These are phyloP conservation scores for Watsonalla cultraria DNA, from an alignment of 2,888 invertebrate species.

Conservation along the genomic window DNA sequence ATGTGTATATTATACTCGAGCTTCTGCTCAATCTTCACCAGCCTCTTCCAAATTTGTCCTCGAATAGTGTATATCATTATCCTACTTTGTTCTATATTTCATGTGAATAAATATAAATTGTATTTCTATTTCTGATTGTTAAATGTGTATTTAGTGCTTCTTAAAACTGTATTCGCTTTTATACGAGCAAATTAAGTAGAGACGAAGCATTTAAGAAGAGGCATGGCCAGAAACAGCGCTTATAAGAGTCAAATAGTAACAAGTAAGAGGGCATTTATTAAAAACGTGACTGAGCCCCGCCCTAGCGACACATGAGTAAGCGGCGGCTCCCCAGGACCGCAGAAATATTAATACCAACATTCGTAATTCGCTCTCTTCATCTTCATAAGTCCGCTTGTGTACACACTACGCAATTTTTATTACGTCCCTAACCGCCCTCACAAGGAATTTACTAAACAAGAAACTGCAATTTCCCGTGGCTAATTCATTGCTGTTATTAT, in stretches of 20 bases:
- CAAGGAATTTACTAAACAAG: constrained; percentile 60
- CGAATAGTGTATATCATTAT: too few species aligned
- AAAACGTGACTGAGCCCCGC: constrained; percentile 20
- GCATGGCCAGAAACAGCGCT: neutral
- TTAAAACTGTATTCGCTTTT: too few species aligned
- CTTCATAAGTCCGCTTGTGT: constrained; percentile 47
- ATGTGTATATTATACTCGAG: too few species aligned
- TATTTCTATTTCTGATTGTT: too few species aligned
- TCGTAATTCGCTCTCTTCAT: constrained; percentile 51
- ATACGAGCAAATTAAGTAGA: too few species aligned
- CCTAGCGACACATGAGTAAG: constrained; percentile 5
- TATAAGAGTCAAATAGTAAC: neutral
- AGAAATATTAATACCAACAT: constrained; percentile 50
- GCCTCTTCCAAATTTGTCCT: too few species aligned
- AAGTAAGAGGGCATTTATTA: constrained; percentile 16
- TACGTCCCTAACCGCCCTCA: constrained; percentile 29
- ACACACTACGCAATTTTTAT: constrained; percentile 56
- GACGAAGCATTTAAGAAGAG: neutral
- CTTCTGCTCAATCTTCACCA: too few species aligned
- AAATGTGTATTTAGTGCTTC: too few species aligned
- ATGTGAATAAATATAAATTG: too few species aligned
- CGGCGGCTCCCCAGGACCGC: constrained; percentile 18
- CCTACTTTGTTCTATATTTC: too few species aligned
- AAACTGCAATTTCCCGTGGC: constrained; percentile 63
- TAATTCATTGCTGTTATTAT: constrained; percentile 61